Evolutionary conservation across 2,888 invertebrate species (phyloP).

Genomic region (Nymphalis polychloros): DNA sequence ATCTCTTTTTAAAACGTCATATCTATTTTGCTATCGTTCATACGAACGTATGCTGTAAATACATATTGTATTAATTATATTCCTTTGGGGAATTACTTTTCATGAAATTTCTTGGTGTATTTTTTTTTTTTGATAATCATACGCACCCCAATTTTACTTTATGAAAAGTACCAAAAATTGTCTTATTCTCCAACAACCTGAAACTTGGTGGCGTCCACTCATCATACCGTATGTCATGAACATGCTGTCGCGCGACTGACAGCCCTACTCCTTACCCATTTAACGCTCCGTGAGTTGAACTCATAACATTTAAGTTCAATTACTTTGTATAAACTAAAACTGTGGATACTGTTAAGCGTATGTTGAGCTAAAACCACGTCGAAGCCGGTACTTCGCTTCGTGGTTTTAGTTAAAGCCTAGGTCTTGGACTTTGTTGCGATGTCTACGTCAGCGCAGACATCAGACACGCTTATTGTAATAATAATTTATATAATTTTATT

Average conservation of each 20-base stretch:
- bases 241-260: not conserved
- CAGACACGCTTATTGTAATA: not conserved
- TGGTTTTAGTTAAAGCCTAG: constrained; percentile 14
- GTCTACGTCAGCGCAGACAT: not conserved
- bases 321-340: constrained; percentile 7
- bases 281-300: constrained; percentile 5
- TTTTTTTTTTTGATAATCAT: too few species aligned
- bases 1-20: too few species aligned
- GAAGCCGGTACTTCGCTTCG: not conserved
- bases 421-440: constrained; percentile 12
- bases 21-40: too few species aligned
- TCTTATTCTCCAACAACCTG: too few species aligned
- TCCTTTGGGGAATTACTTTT: too few species aligned
- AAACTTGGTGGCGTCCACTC: too few species aligned
- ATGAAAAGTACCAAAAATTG: too few species aligned
- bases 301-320: constrained; percentile 1
- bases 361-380: not conserved
- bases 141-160: too few species aligned
- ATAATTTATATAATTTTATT: not conserved
- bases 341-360: not conserved
- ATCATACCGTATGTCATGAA: too few species aligned
- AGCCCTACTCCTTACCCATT: not conserved
- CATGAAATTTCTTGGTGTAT: too few species aligned
- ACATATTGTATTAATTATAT: too few species aligned
- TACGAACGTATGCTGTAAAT: too few species aligned